Conservation (phyloP, 37 sponge, comb jelly and placozoan species). For the Petrosia ficiformis region DNA sequence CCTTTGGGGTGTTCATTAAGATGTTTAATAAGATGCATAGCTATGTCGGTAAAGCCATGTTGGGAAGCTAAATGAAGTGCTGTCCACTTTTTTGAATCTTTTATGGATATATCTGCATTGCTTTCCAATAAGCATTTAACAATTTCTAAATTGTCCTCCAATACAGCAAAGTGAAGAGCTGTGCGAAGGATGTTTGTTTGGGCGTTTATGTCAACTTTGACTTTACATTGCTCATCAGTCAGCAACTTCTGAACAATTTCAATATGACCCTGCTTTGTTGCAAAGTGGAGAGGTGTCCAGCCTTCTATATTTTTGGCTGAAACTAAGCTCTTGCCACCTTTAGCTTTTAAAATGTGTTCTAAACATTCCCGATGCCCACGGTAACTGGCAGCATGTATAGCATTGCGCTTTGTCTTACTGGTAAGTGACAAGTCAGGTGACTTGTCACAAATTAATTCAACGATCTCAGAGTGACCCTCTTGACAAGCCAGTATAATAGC, state of each 20-base stretch:
- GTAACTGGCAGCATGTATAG: slow-evolving; percentile 75
- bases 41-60: slow-evolving; percentile 63
- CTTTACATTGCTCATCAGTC: not conserved
- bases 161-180: slow-evolving; percentile 72
- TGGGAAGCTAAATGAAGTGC: slow-evolving; percentile 77
- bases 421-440: slow-evolving; percentile 43
- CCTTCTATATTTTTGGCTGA: slow-evolving; percentile 52
- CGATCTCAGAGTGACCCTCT: slow-evolving; percentile 73
- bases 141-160: slow-evolving; percentile 49
- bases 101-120: slow-evolving; percentile 32
- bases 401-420: slow-evolving; percentile 74
- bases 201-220: slow-evolving; percentile 43
- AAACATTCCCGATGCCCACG: slow-evolving; percentile 66
- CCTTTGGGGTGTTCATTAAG: too few relatives aligned
- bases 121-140: slow-evolving; percentile 25
- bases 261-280: slow-evolving; percentile 72
- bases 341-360: slow-evolving; percentile 22
- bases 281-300: slow-evolving; percentile 85
- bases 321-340: not conserved
- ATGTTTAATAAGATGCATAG: slow-evolving; percentile 33
- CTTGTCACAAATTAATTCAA: slow-evolving; percentile 34
- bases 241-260: slow-evolving; percentile 57
- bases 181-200: slow-evolving; percentile 68
- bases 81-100: slow-evolving; percentile 67
- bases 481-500: slow-evolving; percentile 75